Evolutionary conservation across 2,888 invertebrate species (phyloP), one percentile per base, ranked within the genome.

Genomic region (Tholera decimalis): DNA sequence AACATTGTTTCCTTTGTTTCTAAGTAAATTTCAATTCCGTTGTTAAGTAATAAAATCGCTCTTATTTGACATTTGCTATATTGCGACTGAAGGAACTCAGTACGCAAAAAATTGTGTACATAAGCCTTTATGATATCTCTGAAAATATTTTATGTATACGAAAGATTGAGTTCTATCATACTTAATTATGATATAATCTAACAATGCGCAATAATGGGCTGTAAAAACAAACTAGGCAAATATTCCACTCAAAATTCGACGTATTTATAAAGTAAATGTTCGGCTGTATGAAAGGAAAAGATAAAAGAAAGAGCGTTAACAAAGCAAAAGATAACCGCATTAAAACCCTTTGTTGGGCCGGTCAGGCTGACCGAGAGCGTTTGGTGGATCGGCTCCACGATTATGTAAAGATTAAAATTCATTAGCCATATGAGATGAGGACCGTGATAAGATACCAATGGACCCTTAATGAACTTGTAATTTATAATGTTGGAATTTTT

Each of bases 291-390:
- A 60, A 71, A 55, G 41, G 66, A 87, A 83, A 86, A 85, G 80
- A 87, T 82, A 83, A 88, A 88, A 89, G 91, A 91, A 92, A 90
- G 91, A 91, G 88, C 89, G 51, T 85, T 89, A 90, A 92, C 94
- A 93, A 93, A 93, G 91, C 85, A 73, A 79, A 79, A 87, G 90
- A 91, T 92, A 92, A 91, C 88, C 88, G 90, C 91, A 92, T 93
- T 92, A 92, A 92, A 92, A 89, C 88, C 91, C 89, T 92, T 94
- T 94, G 92, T 94, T 71, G 84, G 88, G 84, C 82, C 85, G 81
- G 83, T 78, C 85, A 84, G 82, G 83, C 83, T 87, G 83, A 81
- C 77, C 77, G 65, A 56, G 80, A 79, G 82, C 82, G 84, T 88
- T 89, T 93, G 93, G 93, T 90, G 93, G 92, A 94, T 92, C 88